Conservation (phyloP, 2,888 invertebrate genomes). For the Stegophylla sp. region DNA sequence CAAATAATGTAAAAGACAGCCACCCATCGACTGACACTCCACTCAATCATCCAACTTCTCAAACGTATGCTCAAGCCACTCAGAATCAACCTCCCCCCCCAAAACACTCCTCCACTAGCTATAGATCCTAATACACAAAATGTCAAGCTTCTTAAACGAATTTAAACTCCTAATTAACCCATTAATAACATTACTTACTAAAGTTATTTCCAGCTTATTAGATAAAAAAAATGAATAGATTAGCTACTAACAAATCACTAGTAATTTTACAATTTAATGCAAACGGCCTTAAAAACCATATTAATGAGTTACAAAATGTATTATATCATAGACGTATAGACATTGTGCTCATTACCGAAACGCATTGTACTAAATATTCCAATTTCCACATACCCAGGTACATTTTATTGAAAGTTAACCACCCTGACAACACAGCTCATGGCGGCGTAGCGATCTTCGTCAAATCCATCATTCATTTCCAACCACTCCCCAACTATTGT, state of each 20-base stretch:
- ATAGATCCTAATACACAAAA: constrained; percentile 2
- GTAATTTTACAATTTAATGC: constrained; percentile 26
- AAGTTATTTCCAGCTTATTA: background rate
- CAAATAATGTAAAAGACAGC: background rate
- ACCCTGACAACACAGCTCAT: constrained; percentile 3
- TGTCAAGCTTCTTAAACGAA: constrained; percentile 13
- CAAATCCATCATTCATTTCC: background rate
- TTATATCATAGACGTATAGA: constrained; percentile 3
- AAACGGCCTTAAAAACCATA: constrained; percentile 15
- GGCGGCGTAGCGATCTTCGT: background rate
- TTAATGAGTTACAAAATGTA: constrained; percentile 1
- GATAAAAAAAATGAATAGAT: constrained; percentile 24
- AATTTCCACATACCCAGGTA: constrained; percentile 2
- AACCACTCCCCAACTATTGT: background rate
- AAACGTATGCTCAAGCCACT: constrained; percentile 17
- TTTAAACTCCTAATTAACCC: constrained; percentile 28
- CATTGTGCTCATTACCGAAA: constrained; percentile 12
- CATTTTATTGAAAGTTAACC: background rate
- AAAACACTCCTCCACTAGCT: constrained; percentile 6
- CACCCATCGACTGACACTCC: background rate
- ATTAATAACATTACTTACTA: background rate
- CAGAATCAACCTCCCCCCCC: constrained; percentile 12
- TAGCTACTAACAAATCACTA: constrained; percentile 9
- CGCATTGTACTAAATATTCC: constrained; percentile 19
- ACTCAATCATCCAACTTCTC: constrained; percentile 12